A percentile compares a stretch with the other conserved stretches of the same genome.
Evolutionary conservation across 2,113 vertebrate genomes (phyloP).

Genomic region (Ochotona princeps): DNA sequence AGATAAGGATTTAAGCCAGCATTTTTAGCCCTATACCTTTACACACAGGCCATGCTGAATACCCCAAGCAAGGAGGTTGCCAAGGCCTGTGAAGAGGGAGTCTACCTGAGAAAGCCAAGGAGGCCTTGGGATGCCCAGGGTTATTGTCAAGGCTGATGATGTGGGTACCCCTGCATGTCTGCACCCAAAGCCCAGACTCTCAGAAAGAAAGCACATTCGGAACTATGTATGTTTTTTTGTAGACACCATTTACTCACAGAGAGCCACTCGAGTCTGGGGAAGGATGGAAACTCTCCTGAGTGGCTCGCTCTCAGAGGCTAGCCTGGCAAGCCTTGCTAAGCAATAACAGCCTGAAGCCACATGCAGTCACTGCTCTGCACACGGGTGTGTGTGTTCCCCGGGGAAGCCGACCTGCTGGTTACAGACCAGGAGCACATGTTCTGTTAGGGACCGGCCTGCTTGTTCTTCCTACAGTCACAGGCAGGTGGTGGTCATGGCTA

Average conservation of each 20-base stretch:
- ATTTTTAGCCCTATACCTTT: too few relatives aligned
- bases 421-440: not conserved
- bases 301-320: not conserved
- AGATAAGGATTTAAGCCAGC: too few relatives aligned
- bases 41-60: too few relatives aligned
- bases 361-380: too few relatives aligned
- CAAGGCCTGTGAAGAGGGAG: not conserved
- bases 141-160: not conserved
- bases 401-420: too few relatives aligned
- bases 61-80: fast-evolving
- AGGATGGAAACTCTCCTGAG: not conserved
- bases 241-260: not conserved
- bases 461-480: not conserved
- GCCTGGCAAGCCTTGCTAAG: too few relatives aligned
- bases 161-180: not conserved
- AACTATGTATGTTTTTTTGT: not conserved
- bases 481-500: not conserved
- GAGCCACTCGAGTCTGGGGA: not conserved
- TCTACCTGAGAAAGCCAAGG: not conserved
- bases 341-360: too few relatives aligned
- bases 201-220: not conserved
- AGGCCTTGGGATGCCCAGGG: not conserved
- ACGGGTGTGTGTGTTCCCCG: not conserved
- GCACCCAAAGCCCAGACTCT: not conserved
- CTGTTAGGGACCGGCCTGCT: not conserved